These are phyloP conservation scores for Dryobota labecula DNA, from an alignment of 2,888 invertebrate genomes.

Conservation along the genomic window DNA sequence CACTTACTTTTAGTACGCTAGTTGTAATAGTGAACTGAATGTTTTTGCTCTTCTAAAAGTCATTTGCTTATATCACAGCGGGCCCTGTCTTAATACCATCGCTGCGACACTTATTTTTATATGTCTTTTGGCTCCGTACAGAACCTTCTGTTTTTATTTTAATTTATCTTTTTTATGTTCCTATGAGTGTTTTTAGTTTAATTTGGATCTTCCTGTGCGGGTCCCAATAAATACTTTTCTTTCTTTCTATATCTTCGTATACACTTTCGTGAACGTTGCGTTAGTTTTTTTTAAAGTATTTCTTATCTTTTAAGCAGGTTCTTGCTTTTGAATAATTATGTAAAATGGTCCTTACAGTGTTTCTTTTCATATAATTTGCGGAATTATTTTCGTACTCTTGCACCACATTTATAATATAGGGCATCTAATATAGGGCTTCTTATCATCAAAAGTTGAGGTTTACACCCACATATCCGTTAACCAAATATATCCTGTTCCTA, in stretches of 20 bases:
- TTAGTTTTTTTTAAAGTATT: not conserved
- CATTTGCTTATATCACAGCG: not conserved
- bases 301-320: not conserved
- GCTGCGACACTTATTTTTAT: no score
- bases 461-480: slow-evolving; percentile 1
- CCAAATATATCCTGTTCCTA: slow-evolving; percentile 28
- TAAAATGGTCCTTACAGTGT: not conserved
- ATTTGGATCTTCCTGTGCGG: no score
- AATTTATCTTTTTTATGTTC: no score
- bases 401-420: not conserved
- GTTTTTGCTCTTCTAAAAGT: not conserved
- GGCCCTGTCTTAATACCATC: no score
- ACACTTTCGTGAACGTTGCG: slow-evolving; percentile 1
- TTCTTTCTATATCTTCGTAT: not conserved
- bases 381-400: not conserved
- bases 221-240: no score
- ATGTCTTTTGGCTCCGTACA: no score
- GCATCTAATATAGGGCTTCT: not conserved
- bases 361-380: not conserved
- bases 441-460: not conserved
- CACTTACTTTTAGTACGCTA: slow-evolving; percentile 21
- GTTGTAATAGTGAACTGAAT: not conserved
- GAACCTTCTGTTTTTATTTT: no score
- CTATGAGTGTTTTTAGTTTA: no score
- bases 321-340: slow-evolving; percentile 4